Conservation (phyloP, 2,113 vertebrate genomes). For the Rallus limicola region DNA sequence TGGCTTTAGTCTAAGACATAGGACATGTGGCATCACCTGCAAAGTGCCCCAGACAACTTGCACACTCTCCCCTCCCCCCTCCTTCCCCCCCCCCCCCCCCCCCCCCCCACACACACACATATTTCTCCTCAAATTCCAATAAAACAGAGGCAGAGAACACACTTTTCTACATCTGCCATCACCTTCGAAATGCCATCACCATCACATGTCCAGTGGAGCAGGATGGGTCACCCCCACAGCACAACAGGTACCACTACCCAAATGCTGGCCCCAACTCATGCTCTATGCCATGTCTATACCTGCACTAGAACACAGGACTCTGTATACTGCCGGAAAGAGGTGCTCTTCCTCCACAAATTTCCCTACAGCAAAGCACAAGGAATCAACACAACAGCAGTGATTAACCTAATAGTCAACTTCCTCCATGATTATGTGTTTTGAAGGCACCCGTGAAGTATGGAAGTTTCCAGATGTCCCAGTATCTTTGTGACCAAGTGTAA, state of each 20-base stretch:
- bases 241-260: background rate
- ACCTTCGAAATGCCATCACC: background rate
- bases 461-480: background rate
- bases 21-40: background rate
- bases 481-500: background rate
- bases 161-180: background rate
- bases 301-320: background rate
- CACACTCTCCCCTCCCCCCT: no score
- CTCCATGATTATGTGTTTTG: background rate
- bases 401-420: background rate
- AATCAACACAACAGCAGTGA: background rate
- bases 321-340: background rate
- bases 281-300: background rate
- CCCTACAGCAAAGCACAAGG: background rate
- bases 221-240: background rate
- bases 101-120: no score
- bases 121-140: background rate
- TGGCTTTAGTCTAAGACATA: background rate
- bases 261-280: background rate
- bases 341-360: background rate
- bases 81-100: no score
- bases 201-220: background rate
- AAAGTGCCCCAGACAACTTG: accelerated
- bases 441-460: background rate
- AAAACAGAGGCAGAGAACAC: background rate